Conservation (phyloP, 2,888 invertebrate genomes). For the Piscicola geometra region DNA sequence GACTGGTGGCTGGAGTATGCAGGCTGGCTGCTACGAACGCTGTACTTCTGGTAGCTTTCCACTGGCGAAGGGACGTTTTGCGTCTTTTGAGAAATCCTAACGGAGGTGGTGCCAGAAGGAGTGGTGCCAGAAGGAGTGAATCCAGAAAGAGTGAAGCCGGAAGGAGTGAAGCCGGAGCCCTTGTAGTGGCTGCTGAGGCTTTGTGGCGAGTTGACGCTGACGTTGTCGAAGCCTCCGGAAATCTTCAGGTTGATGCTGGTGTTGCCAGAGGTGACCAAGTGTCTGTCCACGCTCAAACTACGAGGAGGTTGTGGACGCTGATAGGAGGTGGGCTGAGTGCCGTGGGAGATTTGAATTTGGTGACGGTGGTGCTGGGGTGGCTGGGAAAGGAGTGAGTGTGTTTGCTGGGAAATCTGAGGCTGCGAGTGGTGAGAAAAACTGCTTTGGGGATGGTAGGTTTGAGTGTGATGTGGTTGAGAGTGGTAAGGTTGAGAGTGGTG, state of each 20-base stretch:
- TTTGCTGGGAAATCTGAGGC: too few relatives aligned
- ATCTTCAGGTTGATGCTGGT: background rate
- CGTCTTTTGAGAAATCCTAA: background rate
- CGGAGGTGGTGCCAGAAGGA: background rate
- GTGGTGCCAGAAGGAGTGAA: background rate
- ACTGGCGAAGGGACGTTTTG: background rate
- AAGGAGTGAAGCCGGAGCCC: background rate
- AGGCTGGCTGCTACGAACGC: background rate
- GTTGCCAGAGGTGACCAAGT: background rate
- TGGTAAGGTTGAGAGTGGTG: too few relatives aligned
- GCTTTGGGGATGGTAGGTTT: too few relatives aligned
- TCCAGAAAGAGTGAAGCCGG: background rate
- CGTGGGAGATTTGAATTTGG: background rate
- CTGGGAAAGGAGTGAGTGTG: too few relatives aligned
- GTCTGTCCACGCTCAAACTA: constrained; percentile 11
- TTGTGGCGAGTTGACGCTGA: background rate
- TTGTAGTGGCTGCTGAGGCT: constrained; percentile 10
- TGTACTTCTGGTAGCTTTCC: background rate
- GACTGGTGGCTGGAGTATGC: background rate
- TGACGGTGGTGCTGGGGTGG: background rate
- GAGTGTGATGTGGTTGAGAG: too few relatives aligned
- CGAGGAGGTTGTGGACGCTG: background rate
- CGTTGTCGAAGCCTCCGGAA: background rate
- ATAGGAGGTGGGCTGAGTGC: background rate
- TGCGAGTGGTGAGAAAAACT: too few relatives aligned